These are phyloP conservation scores for Heterotilapia buettikoferi DNA, from an alignment of 2,113 vertebrate species.

Conservation along the genomic window DNA sequence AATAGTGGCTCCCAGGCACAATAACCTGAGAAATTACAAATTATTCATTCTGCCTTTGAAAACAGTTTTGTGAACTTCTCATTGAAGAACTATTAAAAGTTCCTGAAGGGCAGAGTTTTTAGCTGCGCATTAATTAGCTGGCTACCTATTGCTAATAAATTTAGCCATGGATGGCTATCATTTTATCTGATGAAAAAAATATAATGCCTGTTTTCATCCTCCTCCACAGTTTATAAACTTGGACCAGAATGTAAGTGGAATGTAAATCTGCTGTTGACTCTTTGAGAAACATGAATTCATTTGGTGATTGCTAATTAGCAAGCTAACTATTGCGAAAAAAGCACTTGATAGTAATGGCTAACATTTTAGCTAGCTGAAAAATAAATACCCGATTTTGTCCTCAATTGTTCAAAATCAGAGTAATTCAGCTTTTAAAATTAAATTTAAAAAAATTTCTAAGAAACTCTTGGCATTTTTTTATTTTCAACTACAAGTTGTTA, in stretches of 20 bases:
- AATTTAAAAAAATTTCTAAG: neutral
- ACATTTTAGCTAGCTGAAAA: neutral
- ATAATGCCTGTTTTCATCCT: neutral
- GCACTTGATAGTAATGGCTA: neutral
- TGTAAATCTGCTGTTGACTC: neutral
- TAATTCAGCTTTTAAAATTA: neutral
- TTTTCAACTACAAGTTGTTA: neutral
- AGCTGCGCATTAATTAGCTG: neutral
- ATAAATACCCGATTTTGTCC: neutral
- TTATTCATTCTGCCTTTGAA: neutral
- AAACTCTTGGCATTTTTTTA: accelerated
- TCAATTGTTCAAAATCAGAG: accelerated
- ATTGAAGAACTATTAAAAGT: neutral
- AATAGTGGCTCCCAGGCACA: neutral
- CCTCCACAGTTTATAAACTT: accelerated
- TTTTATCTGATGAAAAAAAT: neutral
- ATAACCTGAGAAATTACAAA: neutral
- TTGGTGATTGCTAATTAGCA: neutral
- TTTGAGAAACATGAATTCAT: neutral
- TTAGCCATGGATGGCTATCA: neutral
- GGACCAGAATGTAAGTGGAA: neutral
- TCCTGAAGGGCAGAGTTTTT: neutral
- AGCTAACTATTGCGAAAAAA: neutral
- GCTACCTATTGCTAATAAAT: neutral
- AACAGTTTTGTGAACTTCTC: neutral